Evolutionary conservation across 2,888 invertebrate genomes (phyloP).

Genomic region (Eupithecia dodoneata): DNA sequence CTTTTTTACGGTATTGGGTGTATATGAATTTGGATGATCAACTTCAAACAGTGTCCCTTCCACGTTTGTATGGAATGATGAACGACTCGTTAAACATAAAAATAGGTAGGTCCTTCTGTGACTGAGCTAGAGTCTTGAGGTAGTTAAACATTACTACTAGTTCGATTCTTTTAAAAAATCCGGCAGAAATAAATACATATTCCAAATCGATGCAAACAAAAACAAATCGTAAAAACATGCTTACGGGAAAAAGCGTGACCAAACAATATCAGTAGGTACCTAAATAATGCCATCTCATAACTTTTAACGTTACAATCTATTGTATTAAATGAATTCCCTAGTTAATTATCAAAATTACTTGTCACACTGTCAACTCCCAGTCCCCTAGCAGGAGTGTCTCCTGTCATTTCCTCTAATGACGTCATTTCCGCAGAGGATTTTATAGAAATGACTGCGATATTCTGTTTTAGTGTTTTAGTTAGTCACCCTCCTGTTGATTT

Average conservation of each 20-base stretch:
- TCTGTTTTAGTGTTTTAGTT: conserved; percentile 29
- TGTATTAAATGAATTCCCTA: conserved; percentile 45
- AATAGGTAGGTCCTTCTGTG: too few species aligned
- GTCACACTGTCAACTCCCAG: conserved; percentile 54
- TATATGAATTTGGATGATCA: too few species aligned
- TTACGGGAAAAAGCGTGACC: background rate
- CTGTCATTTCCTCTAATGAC: conserved; percentile 59
- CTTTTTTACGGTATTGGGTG: too few species aligned
- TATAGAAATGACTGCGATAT: conserved; percentile 26
- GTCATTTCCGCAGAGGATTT: conserved; percentile 52
- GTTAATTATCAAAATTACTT: conserved; percentile 64
- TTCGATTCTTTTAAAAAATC: background rate
- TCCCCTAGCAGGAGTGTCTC: conserved; percentile 60
- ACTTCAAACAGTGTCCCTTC: too few species aligned
- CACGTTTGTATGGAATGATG: too few species aligned
- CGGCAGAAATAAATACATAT: background rate
- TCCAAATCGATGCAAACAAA: background rate
- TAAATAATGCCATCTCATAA: conserved; percentile 26
- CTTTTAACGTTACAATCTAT: conserved; percentile 28
- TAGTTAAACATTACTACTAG: background rate
- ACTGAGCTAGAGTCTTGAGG: too few species aligned
- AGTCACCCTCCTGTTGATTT: conserved; percentile 34
- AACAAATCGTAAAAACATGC: background rate
- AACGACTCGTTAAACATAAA: too few species aligned
- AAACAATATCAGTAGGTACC: background rate